Evolutionary conservation across 2,797 vertebrate genomes (phyloP), one percentile per base, ranked within the genome.

Genomic region (Acipenser transmontanus): DNA sequence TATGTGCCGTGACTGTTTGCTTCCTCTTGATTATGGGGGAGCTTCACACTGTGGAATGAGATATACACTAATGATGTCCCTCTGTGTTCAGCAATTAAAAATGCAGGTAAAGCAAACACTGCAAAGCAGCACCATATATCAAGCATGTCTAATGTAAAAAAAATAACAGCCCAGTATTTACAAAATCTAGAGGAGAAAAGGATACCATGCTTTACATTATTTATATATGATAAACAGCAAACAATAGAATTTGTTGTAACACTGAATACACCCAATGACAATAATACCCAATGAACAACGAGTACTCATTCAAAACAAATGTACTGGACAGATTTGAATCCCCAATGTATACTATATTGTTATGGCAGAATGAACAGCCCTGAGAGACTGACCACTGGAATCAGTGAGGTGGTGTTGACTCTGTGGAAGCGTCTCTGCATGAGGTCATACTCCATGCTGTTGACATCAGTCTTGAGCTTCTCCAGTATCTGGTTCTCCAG

Each of bases 391-490:
- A 99, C 97, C 88, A 91, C 91, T 65, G 96, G 96, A 82, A 93
- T 95, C 52, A 95, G 81, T 76, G 90, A 93, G 73, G 93, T 93
- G 73, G 92, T 95, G 88, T 93, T 98, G 77, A 98, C 97, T 75
- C 96, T 87, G 79, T 95, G 87, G 78, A 99, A 95, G 50, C 95
- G 90, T 74, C 97, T 93, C 84, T 98, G 96, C 85, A 98, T 93
- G 66, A 94, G 91, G 50, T 98, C 95, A 48, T 95, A 94, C 78
- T 99, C 97, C 96, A 97, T 99, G 69, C 92, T 89, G 72, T 98
- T 99, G 69, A 99, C 97, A 68, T 99, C 95, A 0, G 89, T 74
- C 79, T 99, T 99, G 76, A 99, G 78, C 48, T 87, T 90, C 66
- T 98, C 96, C 8, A 98, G 89, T 73, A 96, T 96, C 77, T 98